Base-by-base conservation (phyloP, 2,113 vertebrate genomes). In the Rhinolophus sinicus region DNA sequence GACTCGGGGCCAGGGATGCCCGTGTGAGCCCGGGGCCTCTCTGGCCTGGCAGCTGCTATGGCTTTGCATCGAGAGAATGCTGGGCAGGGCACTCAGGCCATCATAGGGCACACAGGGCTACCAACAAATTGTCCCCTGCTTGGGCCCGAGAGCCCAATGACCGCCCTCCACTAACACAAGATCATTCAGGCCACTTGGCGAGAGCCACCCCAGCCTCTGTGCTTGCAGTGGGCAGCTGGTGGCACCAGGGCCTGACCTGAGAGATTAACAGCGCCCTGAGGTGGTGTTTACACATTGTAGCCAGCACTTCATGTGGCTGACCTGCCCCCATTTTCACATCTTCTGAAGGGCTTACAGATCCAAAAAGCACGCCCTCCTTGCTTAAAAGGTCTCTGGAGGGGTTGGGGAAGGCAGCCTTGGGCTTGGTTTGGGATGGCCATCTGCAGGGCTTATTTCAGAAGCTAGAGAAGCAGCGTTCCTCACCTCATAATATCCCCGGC, bases 321-420 rank as follows among this genome's bases (percentile, higher is more conserved):
- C 95, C 96, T 96, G 89, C 88, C 97, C 96, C 96, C 96, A 97
- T 98, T 97, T 97, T 97, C 97, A 97, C 95, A 95, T 97, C 94
- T 97, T 95, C 93, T 58, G 16, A 83, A 85, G 64, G 96, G 78
- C 94, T 98, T 98, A 97, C 73, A 82, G 83, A 94, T 69, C 82
- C 89, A 72, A 73, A 82, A 82, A 47, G 38, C 26, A 67, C 16
- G 64, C 38, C 75, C 40, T 94, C 40, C 93, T 94, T 28, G 40
- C 89, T 94, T 94, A 78, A 50, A 90, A 85, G 50, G 73, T 83
- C 96, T 93, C 87, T 69, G 64, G 67, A 95, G 70, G 62, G 67
- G 40, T 24, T 78, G 13, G n/a, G 69, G 56, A 97, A 67, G 52
- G 83, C 24, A 22, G n/a, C 22, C 30, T 52, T 12, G 35, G 86